Evolutionary conservation across 2,113 vertebrate genomes (phyloP), one percentile per base, ranked within the genome.

Genomic region (Leucopsar rothschildi): DNA sequence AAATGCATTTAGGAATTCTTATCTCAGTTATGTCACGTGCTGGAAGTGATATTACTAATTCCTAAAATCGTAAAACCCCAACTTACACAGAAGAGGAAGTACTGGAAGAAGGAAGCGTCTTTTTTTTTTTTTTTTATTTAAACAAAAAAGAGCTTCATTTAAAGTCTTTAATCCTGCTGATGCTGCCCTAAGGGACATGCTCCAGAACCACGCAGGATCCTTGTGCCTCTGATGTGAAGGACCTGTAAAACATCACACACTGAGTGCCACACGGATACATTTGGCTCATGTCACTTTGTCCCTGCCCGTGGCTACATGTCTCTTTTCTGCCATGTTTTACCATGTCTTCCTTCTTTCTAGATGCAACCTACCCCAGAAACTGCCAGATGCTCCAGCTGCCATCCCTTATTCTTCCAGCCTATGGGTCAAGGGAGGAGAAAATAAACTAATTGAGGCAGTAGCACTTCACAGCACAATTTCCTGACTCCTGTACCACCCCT

Each of bases 1-100:
- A 59, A 96, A 93, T 71, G 83, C 76, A 80, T 87, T 95, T 91
- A 85, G 76, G 82, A 93, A 91, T 88, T 91, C 87, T 68, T 50
- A 79, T 71, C 86, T 96, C 81, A 82, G 73, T 80, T 90, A 55
- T 70, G 47, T 37, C 71, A 76, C 44, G 47, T 66, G 35, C 39
- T 94, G 53, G 49, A 86, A 92, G 28, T 68, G 40, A 53, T 88
- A 63, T 52, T 86, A 84, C 35, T 56, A 87, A 88, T 60, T 56
- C 47, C 61, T 79, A 37, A 90, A 25, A 69, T 29, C 61, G 70
- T 33, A 93, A 91, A 90, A 72, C 3, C 23, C 9, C n/a, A 88
- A 5, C 11, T 52, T 64, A 55, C 8, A 35, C 5, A 11, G 40
- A 70, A 16, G 19, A 86, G 49, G 52, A 86, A 56, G 39, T 71